Percentiles rank a stretch among this genome's conserved stretches.
Evolutionary conservation across 2,113 vertebrate genomes (phyloP).

Genomic region (Fregata magnificens): DNA sequence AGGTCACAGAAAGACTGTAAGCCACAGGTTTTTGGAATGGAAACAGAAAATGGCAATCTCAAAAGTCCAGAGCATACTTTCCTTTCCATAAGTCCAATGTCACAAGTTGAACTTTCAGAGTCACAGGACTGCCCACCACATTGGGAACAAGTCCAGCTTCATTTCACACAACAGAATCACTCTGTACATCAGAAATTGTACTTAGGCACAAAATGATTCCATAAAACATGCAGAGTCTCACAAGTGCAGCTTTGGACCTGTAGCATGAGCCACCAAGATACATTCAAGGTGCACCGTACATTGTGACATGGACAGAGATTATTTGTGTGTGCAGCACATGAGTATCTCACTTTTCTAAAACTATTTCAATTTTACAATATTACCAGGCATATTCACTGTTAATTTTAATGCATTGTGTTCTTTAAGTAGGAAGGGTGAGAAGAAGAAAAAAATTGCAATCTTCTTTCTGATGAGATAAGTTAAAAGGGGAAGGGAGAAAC

Average conservation of each 20-base stretch:
- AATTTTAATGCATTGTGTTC: neutral
- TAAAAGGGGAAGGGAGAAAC: neutral
- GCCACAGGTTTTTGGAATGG: neutral
- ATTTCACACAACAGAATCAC: neutral
- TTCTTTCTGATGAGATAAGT: neutral
- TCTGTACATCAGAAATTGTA: neutral
- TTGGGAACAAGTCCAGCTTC: neutral
- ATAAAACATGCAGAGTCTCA: neutral
- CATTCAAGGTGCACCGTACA: neutral
- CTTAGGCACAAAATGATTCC: neutral
- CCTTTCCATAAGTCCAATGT: neutral
- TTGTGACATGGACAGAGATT: neutral
- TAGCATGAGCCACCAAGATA: neutral
- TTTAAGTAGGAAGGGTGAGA: neutral
- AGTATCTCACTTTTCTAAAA: neutral
- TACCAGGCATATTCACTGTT: neutral
- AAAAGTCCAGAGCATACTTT: neutral
- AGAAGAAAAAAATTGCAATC: neutral
- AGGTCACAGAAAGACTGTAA: neutral
- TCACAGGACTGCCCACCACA: neutral
- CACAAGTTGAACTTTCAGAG: neutral
- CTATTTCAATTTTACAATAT: neutral
- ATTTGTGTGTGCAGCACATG: neutral
- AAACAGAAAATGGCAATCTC: neutral
- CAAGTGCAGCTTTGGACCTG: neutral